phyloP scores from a whole-genome alignment of 2,113 vertebrate species.

The Castor canadensis region DNA sequence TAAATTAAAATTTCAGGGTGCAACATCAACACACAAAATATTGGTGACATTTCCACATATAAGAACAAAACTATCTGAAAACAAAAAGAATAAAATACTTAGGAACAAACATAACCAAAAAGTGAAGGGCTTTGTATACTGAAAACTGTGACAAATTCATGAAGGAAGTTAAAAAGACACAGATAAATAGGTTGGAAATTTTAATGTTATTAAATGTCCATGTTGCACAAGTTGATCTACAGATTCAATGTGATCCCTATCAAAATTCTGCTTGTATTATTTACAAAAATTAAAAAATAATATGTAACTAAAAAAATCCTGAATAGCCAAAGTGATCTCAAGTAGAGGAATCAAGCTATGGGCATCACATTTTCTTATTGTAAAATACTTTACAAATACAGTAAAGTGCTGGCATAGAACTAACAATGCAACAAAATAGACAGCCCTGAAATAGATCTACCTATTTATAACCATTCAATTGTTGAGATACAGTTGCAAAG shows the following conservation, averaged over 20 bases:
- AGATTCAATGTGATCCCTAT: no score
- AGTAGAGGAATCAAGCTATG: background rate
- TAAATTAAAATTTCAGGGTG: background rate
- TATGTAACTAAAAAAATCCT: no score
- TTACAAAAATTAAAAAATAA: no score
- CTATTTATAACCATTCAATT: background rate
- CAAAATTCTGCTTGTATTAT: no score
- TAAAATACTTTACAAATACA: no score
- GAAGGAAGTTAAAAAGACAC: background rate
- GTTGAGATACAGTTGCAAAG: background rate
- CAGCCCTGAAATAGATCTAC: no score
- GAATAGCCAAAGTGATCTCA: background rate
- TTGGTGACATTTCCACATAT: background rate
- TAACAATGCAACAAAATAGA: no score
- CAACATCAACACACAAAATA: background rate
- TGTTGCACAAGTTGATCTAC: no score
- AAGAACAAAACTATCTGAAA: background rate
- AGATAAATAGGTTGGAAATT: background rate
- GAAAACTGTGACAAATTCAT: background rate
- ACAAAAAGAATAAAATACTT: background rate
- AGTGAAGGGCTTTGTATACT: background rate
- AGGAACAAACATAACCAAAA: no score
- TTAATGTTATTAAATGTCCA: no score
- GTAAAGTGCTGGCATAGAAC: background rate
- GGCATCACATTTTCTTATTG: no score